phyloP scores from a whole-genome alignment of 1,140 invertebrate species.

The Drosophila trapezifrons region DNA sequence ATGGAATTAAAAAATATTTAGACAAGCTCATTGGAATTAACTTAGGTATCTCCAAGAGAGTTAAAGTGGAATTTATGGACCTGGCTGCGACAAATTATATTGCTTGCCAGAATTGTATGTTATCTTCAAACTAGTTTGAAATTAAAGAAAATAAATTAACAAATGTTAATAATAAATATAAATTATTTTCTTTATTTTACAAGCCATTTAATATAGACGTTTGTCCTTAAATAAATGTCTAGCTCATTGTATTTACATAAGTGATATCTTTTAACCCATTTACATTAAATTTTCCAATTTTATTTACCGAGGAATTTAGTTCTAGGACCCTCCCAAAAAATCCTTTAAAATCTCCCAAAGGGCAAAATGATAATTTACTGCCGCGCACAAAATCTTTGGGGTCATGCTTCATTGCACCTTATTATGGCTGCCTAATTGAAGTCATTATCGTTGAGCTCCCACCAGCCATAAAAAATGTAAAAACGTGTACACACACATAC shows the following conservation, averaged over 20 bases:
- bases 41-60: not conserved
- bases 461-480: conserved; percentile 39
- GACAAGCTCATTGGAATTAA: conserved; percentile 33
- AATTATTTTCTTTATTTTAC: not conserved
- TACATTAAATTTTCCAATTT: not conserved
- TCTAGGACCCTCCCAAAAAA: not conserved
- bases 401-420: conserved; percentile 37
- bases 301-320: not conserved
- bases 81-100: conserved; percentile 13
- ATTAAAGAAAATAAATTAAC: not conserved
- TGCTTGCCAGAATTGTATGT: not conserved
- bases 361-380: not conserved
- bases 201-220: too few relatives aligned
- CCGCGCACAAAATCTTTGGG: not conserved
- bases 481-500: not conserved
- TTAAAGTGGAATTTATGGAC: conserved; percentile 14
- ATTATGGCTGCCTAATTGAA: conserved; percentile 47
- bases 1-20: conserved; percentile 19
- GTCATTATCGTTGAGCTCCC: conserved; percentile 41
- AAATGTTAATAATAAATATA: not conserved
- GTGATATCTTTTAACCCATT: not conserved
- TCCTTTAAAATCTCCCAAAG: conserved; percentile 7
- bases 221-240: not conserved
- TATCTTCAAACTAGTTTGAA: not conserved
- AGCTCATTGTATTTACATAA: not conserved